Conservation (phyloP, 2,888 invertebrate species). For the Drosophila nigritarsus region DNA sequence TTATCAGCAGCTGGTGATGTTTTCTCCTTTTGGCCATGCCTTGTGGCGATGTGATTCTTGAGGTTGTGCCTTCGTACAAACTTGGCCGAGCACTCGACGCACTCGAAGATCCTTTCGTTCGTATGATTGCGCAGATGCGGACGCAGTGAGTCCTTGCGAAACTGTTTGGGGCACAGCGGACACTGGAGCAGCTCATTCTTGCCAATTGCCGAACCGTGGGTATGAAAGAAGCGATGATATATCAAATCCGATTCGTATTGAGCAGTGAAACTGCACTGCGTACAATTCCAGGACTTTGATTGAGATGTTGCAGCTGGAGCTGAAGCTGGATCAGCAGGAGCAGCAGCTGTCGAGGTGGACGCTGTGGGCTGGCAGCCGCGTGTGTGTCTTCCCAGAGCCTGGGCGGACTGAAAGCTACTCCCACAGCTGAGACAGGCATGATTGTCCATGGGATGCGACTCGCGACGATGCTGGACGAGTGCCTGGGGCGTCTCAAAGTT, state of each 20-base stretch:
- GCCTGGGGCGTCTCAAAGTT: conserved; percentile 44
- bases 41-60: conserved; percentile 87
- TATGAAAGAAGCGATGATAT: conserved; percentile 90
- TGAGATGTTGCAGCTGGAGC: conserved; percentile 3
- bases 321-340: conserved; percentile 1
- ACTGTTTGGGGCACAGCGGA: conserved; percentile 89
- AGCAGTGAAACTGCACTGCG: conserved; percentile 82
- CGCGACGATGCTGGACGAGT: conserved; percentile 46
- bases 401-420: conserved; percentile 88
- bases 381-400: conserved; percentile 91
- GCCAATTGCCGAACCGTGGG: conserved; percentile 71
- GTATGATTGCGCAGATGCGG: conserved; percentile 91
- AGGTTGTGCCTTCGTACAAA: conserved; percentile 89
- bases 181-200: conserved; percentile 86
- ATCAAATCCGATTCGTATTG: conserved; percentile 90
- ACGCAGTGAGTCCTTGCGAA: conserved; percentile 88
- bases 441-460: conserved; percentile 84
- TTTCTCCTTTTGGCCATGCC: conserved; percentile 82
- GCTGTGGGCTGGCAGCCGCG: conserved; percentile 74
- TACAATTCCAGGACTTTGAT: conserved; percentile 61
- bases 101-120: conserved; percentile 89
- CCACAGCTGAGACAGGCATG: conserved; percentile 91
- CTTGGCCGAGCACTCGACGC: conserved; percentile 87
- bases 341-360: conserved; percentile 28
- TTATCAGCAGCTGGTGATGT: not conserved